These are phyloP conservation scores for Pelusios castaneus DNA, from an alignment of 2,113 vertebrate genomes.

Conservation along the genomic window DNA sequence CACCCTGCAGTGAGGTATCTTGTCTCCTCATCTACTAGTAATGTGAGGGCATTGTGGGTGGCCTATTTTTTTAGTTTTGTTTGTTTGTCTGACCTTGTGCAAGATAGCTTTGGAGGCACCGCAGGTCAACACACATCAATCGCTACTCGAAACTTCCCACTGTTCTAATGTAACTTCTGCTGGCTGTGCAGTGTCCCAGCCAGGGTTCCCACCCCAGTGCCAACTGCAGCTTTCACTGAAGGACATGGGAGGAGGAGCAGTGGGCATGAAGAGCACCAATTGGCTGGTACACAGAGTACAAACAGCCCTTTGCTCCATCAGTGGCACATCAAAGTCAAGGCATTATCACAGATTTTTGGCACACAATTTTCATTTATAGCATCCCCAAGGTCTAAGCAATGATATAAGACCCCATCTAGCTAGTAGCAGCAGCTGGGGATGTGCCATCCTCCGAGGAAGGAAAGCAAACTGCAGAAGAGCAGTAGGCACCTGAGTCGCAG, in stretches of 20 bases:
- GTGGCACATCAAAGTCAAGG: not conserved
- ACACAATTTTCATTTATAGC: not conserved
- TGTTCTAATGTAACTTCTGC: not conserved
- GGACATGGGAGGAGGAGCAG: not conserved
- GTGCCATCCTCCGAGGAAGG: not conserved
- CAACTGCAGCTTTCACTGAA: not conserved
- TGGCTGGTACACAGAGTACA: too few species aligned
- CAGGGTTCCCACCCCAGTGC: accelerated
- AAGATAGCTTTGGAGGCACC: too few species aligned
- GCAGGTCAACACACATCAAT: too few species aligned
- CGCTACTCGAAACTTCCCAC: too few species aligned
- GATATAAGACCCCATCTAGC: not conserved
- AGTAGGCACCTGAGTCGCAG: not conserved
- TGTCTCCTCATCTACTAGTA: conserved; percentile 24
- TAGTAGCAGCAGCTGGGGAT: not conserved
- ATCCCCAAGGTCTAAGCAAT: not conserved
- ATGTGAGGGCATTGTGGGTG: conserved; percentile 39
- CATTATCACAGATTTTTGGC: not conserved
- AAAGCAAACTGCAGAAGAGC: not conserved
- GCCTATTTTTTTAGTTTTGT: conserved; percentile 51
- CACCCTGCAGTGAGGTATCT: not conserved
- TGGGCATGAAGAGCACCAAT: too few species aligned
- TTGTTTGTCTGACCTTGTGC: not conserved
- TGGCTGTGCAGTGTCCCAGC: too few species aligned
- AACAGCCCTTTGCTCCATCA: too few species aligned